phyloP scores from a whole-genome alignment of 2,888 invertebrate genomes.

The Corbicula japonica region DNA sequence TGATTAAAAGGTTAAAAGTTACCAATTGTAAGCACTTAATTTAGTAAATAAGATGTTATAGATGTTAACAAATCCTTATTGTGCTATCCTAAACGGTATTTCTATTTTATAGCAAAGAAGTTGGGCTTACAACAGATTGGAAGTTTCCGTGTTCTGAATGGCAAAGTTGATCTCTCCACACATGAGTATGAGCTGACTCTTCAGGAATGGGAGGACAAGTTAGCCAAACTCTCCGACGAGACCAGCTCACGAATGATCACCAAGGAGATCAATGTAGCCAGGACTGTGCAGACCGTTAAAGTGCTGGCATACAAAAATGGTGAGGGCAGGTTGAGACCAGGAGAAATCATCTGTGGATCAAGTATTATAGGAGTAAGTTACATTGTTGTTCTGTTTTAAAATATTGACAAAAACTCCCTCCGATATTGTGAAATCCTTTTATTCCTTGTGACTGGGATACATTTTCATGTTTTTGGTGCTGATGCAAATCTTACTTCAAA shows the following conservation, averaged over 20 bases:
- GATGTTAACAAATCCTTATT: no score
- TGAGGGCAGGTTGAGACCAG: slow-evolving; percentile 83
- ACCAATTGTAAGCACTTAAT: no score
- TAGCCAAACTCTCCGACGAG: slow-evolving; percentile 80
- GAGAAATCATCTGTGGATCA: slow-evolving; percentile 85
- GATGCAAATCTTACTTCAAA: no score
- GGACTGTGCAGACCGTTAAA: slow-evolving; percentile 83
- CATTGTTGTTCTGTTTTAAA: no score
- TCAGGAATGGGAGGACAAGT: slow-evolving; percentile 81
- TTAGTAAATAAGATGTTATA: no score
- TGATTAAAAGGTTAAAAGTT: no score
- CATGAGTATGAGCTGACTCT: slow-evolving; percentile 85
- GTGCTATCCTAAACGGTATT: no score
- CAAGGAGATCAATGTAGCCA: slow-evolving; percentile 84
- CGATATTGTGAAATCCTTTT: no score
- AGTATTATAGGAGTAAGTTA: slow-evolving; percentile 84
- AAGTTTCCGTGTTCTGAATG: slow-evolving; percentile 85
- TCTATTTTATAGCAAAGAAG: slow-evolving; percentile 77
- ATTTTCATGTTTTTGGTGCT: no score
- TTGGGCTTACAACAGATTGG: slow-evolving; percentile 82
- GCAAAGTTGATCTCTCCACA: slow-evolving; percentile 86
- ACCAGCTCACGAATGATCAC: slow-evolving; percentile 81
- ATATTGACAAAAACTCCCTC: no score
- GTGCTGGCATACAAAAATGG: slow-evolving; percentile 86
- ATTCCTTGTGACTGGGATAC: no score